These are phyloP conservation scores for Polymixis lichenea DNA, from an alignment of 2,888 invertebrate species.

Conservation along the genomic window DNA sequence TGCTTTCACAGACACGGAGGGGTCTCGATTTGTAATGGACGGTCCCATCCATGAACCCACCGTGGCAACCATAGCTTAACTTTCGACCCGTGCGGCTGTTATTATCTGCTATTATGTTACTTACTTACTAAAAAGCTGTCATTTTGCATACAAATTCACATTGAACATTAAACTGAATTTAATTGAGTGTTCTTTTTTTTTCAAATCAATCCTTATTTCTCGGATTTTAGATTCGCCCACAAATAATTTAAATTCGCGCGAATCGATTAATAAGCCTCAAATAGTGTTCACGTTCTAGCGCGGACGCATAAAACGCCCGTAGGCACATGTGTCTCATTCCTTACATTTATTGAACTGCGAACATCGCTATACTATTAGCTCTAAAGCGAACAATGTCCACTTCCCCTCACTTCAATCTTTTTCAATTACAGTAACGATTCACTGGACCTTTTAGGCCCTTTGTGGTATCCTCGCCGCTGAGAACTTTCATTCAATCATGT, in stretches of 20 bases:
- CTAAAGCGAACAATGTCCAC: slow-evolving; percentile 63
- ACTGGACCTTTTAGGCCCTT: slow-evolving; percentile 73
- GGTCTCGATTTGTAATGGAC: too few relatives aligned
- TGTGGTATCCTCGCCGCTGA: slow-evolving; percentile 73
- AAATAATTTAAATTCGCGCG: too few relatives aligned
- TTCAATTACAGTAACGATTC: slow-evolving; percentile 77
- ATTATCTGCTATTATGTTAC: too few relatives aligned
- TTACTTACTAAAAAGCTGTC: too few relatives aligned
- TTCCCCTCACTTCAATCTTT: slow-evolving; percentile 68
- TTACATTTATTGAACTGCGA: slow-evolving; percentile 44
- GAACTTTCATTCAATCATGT: slow-evolving; percentile 78
- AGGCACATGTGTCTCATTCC: slow-evolving; percentile 8
- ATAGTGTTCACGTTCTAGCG: neutral
- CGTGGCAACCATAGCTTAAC: too few relatives aligned
- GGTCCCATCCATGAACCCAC: too few relatives aligned
- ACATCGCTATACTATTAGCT: slow-evolving; percentile 46
- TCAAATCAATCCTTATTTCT: too few relatives aligned
- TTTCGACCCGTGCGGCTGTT: too few relatives aligned
- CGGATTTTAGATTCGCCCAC: too few relatives aligned
- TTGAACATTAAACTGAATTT: slow-evolving; percentile 19
- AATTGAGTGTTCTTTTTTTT: too few relatives aligned
- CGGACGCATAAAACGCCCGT: neutral
- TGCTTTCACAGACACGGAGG: too few relatives aligned
- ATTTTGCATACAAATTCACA: slow-evolving; percentile 19
- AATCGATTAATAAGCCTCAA: too few relatives aligned